A percentile compares a stretch with the other conserved stretches of the same genome.
Conservation (phyloP, 2,113 vertebrate genomes). For the Gallinago paraguaiae region DNA sequence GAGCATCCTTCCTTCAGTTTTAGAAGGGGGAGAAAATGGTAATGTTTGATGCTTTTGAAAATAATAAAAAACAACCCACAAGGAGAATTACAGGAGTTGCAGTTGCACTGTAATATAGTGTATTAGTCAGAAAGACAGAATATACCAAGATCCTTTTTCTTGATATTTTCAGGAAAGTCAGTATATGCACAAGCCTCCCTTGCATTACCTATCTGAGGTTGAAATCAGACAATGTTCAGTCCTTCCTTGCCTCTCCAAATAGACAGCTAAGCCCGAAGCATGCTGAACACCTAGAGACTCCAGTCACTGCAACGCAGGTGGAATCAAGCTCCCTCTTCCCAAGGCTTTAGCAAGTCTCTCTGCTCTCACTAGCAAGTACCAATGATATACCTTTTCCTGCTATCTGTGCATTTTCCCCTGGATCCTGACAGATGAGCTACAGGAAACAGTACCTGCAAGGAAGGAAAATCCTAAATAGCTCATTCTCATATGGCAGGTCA, state of each 20-base stretch:
- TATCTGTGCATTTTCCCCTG: not conserved
- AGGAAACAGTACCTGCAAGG: not conserved
- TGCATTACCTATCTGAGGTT: not conserved
- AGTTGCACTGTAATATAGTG: rapidly evolving
- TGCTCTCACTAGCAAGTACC: not conserved
- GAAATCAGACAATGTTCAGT: not conserved
- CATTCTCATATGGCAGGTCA: not conserved
- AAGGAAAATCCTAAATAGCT: not conserved
- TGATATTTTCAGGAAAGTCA: not conserved
- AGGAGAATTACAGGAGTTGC: not conserved
- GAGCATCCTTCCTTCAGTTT: not conserved
- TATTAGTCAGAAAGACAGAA: not conserved
- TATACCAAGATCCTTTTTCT: not conserved
- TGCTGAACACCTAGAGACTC: not conserved
- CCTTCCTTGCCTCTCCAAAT: not conserved
- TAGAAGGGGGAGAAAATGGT: not conserved
- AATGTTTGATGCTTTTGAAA: not conserved
- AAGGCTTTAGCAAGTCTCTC: not conserved
- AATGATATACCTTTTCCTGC: not conserved
- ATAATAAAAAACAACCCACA: not conserved
- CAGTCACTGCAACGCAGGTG: not conserved
- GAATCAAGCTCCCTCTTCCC: not conserved
- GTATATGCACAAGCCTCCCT: not conserved
- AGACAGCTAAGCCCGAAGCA: rapidly evolving
- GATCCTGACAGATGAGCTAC: not conserved